Percentiles rank a stretch among this genome's conserved stretches.
These are phyloP conservation scores for Thalassophryne amazonica DNA, from an alignment of 2,797 vertebrate genomes.

Conservation along the genomic window DNA sequence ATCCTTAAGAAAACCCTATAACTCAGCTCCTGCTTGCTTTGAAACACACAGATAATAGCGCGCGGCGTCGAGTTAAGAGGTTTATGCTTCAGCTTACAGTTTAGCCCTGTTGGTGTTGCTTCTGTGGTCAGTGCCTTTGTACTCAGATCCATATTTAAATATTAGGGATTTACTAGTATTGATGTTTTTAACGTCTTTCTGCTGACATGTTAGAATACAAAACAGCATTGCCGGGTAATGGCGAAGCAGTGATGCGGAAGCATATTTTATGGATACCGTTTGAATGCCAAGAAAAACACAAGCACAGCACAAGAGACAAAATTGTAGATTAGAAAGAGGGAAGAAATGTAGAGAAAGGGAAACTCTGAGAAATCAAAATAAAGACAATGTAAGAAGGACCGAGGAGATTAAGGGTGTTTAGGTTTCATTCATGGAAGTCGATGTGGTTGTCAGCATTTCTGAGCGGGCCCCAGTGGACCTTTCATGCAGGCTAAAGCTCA, in stretches of 20 bases:
- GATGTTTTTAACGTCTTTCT: conserved; percentile 71
- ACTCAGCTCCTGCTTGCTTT: conserved; percentile 37
- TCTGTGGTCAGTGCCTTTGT: conserved; percentile 59
- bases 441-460: conserved; percentile 51
- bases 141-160: conserved; percentile 69
- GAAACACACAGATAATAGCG: conserved; percentile 45
- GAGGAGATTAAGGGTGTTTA: conserved; percentile 41
- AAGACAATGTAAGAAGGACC: conserved; percentile 17
- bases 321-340: conserved; percentile 8
- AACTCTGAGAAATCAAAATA: neutral
- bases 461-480: conserved; percentile 45
- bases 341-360: conserved; percentile 11
- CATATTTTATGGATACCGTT: conserved; percentile 67
- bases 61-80: conserved; percentile 32
- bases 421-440: conserved; percentile 60
- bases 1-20: conserved; percentile 33
- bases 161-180: conserved; percentile 69
- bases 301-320: conserved; percentile 53
- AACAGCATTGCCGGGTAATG: conserved; percentile 57
- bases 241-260: conserved; percentile 52
- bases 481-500: conserved; percentile 43
- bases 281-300: conserved; percentile 67
- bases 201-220: conserved; percentile 69
- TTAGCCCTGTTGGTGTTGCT: conserved; percentile 38
- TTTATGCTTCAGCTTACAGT: conserved; percentile 47